Evolutionary conservation across 2,888 invertebrate genomes (phyloP).

Genomic region (Pandemis corylana): DNA sequence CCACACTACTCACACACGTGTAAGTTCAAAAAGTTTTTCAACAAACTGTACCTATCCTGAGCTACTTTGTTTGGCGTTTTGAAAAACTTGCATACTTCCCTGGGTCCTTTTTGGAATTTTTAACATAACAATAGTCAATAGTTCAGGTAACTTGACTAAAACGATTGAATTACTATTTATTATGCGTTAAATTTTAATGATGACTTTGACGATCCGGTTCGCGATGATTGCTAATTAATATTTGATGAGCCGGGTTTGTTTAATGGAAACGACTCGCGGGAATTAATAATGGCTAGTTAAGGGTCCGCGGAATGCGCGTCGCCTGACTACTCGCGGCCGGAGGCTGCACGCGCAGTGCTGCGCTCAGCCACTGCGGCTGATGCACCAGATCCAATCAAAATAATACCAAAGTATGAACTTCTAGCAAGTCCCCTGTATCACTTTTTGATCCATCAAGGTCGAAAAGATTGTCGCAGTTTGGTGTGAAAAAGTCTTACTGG

Average conservation of each 20-base stretch:
- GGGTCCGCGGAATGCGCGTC: neutral
- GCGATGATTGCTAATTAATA: conserved; percentile 31
- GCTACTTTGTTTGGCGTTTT: too few species aligned
- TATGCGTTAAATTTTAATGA: neutral
- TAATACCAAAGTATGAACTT: too few species aligned
- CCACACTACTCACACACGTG: conserved; percentile 59
- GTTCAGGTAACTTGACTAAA: neutral
- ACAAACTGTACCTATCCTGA: neutral
- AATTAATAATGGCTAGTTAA: conserved; percentile 3
- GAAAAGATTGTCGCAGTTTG: too few species aligned
- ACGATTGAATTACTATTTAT: neutral
- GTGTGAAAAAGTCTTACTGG: too few species aligned
- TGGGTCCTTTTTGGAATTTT: neutral
- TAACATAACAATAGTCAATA: neutral
- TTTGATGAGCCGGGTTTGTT: conserved; percentile 17
- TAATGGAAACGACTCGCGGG: conserved; percentile 16
- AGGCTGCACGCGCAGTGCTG: neutral
- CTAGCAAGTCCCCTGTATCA: too few species aligned
- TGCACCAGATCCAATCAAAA: neutral
- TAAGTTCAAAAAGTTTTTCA: conserved; percentile 55
- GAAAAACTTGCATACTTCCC: too few species aligned
- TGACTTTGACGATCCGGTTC: conserved; percentile 20
- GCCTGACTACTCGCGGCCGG: too few species aligned
- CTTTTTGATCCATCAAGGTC: too few species aligned
- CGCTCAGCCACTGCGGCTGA: neutral